phyloP scores from a whole-genome alignment of 2,888 invertebrate genomes.

The Scaptomyza parva region DNA sequence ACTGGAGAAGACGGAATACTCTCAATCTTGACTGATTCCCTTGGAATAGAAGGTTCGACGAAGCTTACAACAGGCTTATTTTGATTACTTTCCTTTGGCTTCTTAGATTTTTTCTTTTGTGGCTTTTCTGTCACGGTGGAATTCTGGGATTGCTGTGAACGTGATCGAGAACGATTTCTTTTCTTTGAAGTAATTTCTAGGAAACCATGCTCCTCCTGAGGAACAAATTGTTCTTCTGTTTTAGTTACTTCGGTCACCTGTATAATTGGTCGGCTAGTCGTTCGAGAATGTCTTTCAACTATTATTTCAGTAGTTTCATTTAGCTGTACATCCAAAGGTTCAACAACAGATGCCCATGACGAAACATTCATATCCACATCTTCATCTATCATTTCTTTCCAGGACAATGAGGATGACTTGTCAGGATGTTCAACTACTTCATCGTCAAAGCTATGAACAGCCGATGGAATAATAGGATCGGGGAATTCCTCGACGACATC shows the following conservation, averaged over 20 bases:
- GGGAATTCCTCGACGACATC: slow-evolving; percentile 50
- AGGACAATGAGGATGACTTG: slow-evolving; percentile 48
- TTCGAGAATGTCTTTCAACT: slow-evolving; percentile 66
- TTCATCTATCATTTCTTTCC: slow-evolving; percentile 79
- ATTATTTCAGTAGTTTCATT: slow-evolving; percentile 23
- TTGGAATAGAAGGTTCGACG: slow-evolving; percentile 5
- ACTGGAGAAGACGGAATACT: not conserved
- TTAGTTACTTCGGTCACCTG: slow-evolving; percentile 67
- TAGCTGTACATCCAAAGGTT: slow-evolving; percentile 26
- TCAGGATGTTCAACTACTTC: slow-evolving; percentile 27
- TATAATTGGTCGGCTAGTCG: slow-evolving; percentile 69
- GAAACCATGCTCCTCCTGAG: slow-evolving; percentile 85
- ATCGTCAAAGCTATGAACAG: not conserved
- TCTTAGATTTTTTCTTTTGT: slow-evolving; percentile 83
- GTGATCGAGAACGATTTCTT: slow-evolving; percentile 86
- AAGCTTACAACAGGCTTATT: not conserved
- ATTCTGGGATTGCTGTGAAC: slow-evolving; percentile 83
- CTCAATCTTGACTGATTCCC: slow-evolving; percentile 4
- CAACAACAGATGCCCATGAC: slow-evolving; percentile 71
- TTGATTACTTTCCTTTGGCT: slow-evolving; percentile 46
- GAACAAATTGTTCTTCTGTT: slow-evolving; percentile 19
- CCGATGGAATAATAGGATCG: slow-evolving; percentile 51
- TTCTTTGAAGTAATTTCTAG: slow-evolving; percentile 85
- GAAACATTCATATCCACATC: slow-evolving; percentile 62
- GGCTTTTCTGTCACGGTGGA: slow-evolving; percentile 82